phyloP scores from a whole-genome alignment of 1,140 invertebrate species.

The Drosophila yakuba region DNA sequence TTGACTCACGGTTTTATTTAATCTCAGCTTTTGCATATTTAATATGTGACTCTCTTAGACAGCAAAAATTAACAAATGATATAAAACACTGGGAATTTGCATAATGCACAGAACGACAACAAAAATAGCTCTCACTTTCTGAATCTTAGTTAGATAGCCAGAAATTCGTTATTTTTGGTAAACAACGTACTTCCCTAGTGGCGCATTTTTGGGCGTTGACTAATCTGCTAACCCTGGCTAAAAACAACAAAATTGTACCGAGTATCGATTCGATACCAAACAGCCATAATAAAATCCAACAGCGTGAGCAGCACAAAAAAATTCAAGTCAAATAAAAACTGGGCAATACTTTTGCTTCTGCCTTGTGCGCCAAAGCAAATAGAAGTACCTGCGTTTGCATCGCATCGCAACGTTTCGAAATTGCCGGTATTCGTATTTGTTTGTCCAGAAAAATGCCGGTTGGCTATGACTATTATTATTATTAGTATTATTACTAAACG shows the following conservation, averaged over 20 bases:
- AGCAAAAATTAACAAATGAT: conserved; percentile 11
- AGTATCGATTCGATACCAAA: conserved; percentile 55
- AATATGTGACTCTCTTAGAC: background rate
- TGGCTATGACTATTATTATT: conserved; percentile 18
- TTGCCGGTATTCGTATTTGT: conserved; percentile 53
- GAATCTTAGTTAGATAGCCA: conserved; percentile 6
- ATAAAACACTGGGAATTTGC: conserved; percentile 27
- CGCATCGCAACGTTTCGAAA: conserved; percentile 24
- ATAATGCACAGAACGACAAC: conserved; percentile 19
- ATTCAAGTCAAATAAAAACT: conserved; percentile 36
- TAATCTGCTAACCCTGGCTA: conserved; percentile 23
- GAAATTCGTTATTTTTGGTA: conserved; percentile 22
- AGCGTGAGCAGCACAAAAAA: conserved; percentile 15
- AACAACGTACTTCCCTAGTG: conserved; percentile 23
- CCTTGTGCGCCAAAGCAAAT: conserved; percentile 31
- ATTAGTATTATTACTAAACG: background rate
- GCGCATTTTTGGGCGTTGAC: conserved; percentile 61
- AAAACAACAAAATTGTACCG: conserved; percentile 42
- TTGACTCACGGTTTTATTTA: conserved; percentile 16
- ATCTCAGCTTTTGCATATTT: conserved; percentile 20
- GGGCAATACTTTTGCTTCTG: conserved; percentile 48
- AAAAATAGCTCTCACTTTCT: conserved; percentile 16
- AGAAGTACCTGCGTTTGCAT: conserved; percentile 13
- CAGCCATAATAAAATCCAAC: conserved; percentile 36
- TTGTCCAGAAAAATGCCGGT: conserved; percentile 50